A percentile compares a stretch with the other conserved stretches of the same genome.
These are phyloP conservation scores for Hydraecia micacea DNA, from an alignment of 2,888 invertebrate genomes.

Conservation along the genomic window DNA sequence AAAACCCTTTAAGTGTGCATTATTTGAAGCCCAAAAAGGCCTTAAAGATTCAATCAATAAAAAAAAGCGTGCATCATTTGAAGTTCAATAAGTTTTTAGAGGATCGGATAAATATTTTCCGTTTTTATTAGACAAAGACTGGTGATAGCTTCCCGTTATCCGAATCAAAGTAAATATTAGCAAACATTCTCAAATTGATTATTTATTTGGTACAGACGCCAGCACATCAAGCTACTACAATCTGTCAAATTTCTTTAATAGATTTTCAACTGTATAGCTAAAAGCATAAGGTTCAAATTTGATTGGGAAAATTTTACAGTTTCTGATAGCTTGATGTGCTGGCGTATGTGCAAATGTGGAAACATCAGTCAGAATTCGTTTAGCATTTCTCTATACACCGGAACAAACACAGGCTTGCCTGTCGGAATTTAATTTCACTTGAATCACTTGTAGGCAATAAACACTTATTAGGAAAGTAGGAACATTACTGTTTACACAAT, in stretches of 20 bases:
- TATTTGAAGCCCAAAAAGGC: too few relatives aligned
- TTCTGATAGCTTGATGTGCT: too few relatives aligned
- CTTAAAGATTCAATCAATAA: too few relatives aligned
- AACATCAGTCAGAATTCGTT: slow-evolving; percentile 30
- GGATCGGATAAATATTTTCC: too few relatives aligned
- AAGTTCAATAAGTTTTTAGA: too few relatives aligned
- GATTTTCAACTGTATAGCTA: too few relatives aligned
- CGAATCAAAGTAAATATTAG: slow-evolving; percentile 38
- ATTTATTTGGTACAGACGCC: background rate
- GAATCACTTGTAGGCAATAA: slow-evolving; percentile 15
- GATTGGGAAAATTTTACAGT: too few relatives aligned
- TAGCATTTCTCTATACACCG: slow-evolving; percentile 29
- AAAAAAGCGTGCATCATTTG: too few relatives aligned
- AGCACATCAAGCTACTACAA: too few relatives aligned
- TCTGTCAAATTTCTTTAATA: too few relatives aligned
- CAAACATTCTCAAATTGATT: slow-evolving; percentile 6
- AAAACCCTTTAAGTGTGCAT: too few relatives aligned
- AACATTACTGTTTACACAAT: background rate
- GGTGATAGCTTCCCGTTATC: background rate
- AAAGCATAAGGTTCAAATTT: too few relatives aligned
- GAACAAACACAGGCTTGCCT: slow-evolving; percentile 39
- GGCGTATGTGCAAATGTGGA: background rate
- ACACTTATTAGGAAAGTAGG: slow-evolving; percentile 8
- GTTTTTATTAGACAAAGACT: background rate
- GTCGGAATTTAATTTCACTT: slow-evolving; percentile 44